Evolutionary conservation across 2,888 invertebrate species (phyloP), one percentile per base, ranked within the genome.

Genomic region (Molorchus minor): DNA sequence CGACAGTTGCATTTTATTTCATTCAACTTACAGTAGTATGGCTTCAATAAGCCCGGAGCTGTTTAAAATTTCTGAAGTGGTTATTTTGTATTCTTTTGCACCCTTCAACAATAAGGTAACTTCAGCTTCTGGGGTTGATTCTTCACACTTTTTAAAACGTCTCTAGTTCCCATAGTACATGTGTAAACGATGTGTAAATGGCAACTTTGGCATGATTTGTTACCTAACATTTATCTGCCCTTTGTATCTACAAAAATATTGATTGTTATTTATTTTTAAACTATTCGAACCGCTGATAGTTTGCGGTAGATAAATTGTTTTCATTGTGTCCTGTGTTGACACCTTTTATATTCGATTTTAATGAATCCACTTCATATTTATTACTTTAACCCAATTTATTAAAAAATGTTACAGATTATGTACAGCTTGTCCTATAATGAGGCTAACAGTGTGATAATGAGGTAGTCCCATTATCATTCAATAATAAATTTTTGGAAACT

Each of bases 161-260:
- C 61, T 56, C 51, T 58, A 47, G 58, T 63, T 64, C 54, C 62
- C 64, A 56, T 46, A 67, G 65, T 67, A 69, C 68, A 70, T 67
- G 70, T 71, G 70, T 71, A 71, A 71, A 70, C 69, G 71, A 72
- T 67, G 72, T 71, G 70, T 73, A 73, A 73, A 71, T 70, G 68
- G 62, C 64, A 57, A 64, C 64, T 65, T 62, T 59, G 56, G 61
- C 62, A 61, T 68, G 69, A 71, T 73, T 73, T 71, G 70, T 71
- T 69, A 61, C 64, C 63, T n/a, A 49, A 67, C 65, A 70, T 68
- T 67, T 63, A 65, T 68, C 65, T 66, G 64, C 62, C 62, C 33
- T 60, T 68, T 70, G 64, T 68, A 53, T 51, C 58, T 61, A 61
- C 38, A 65, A 68, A 68, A 67, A 66, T 68, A 67, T 67, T 65